Conservation (phyloP, 2,888 invertebrate genomes). For the Aethes cnicana region DNA sequence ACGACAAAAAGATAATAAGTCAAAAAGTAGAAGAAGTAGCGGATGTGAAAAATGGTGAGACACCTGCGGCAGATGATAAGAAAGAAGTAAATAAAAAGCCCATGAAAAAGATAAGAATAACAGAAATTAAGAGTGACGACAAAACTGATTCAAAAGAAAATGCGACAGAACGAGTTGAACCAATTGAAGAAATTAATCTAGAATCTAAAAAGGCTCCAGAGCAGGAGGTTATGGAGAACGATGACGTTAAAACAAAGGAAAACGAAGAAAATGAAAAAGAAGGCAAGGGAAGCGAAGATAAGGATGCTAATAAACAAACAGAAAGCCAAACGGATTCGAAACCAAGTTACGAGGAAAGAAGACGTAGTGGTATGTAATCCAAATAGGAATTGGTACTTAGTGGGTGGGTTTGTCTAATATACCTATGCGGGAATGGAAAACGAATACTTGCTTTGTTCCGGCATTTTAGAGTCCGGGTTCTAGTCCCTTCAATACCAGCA, state of each 20-base stretch:
- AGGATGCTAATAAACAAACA: not conserved
- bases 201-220: conserved; percentile 22
- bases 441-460: too few species aligned
- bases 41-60: not conserved
- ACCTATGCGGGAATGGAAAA: too few species aligned
- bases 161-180: not conserved
- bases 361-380: conserved; percentile 38
- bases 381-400: not conserved
- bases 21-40: conserved; percentile 34
- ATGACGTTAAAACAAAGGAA: conserved; percentile 29
- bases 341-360: conserved; percentile 32
- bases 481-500: too few species aligned
- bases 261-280: conserved; percentile 32
- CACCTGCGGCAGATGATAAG: not conserved
- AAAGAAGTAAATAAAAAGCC: not conserved
- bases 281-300: conserved; percentile 24
- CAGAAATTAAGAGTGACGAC: conserved; percentile 28
- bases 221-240: conserved; percentile 33
- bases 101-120: conserved; percentile 42
- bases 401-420: too few species aligned
- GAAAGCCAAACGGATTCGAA: conserved; percentile 33
- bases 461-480: too few species aligned
- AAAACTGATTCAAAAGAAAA: not conserved
- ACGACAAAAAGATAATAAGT: conserved; percentile 49
- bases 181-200: not conserved